Evolutionary conservation across 1,140 invertebrate genomes (phyloP).

Genomic region (Pseudomyrmex pallidus): DNA sequence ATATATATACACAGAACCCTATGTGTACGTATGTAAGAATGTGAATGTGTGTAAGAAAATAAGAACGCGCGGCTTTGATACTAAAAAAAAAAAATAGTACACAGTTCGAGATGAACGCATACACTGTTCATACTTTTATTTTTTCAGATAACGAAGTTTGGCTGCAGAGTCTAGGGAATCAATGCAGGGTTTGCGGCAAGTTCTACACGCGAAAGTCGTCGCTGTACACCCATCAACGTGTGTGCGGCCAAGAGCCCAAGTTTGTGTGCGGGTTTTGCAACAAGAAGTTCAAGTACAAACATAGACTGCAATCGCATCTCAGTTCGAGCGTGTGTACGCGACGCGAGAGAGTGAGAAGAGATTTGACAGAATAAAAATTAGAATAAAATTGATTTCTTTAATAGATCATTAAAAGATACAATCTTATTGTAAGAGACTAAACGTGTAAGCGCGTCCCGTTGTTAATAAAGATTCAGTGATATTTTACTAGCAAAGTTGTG

Average conservation of each 20-base stretch:
- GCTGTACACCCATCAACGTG: slow-evolving; percentile 73
- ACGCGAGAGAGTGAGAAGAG: slow-evolving; percentile 1
- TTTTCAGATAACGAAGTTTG: slow-evolving; percentile 54
- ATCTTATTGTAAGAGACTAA: neutral
- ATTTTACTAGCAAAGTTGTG: slow-evolving; percentile 10
- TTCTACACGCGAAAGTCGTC: slow-evolving; percentile 73
- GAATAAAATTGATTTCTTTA: too few relatives aligned
- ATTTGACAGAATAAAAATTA: neutral
- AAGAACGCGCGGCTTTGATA: neutral
- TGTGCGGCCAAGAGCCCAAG: slow-evolving; percentile 75
- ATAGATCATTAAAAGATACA: neutral
- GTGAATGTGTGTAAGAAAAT: neutral
- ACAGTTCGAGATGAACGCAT: slow-evolving; percentile 24
- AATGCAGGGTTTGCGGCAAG: slow-evolving; percentile 75
- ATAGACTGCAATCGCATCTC: slow-evolving; percentile 84
- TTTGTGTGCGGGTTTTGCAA: slow-evolving; percentile 83
- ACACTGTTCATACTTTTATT: slow-evolving; percentile 56
- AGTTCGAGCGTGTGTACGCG: slow-evolving; percentile 67
- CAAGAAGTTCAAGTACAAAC: slow-evolving; percentile 84
- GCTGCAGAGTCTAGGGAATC: neutral
- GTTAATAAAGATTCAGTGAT: slow-evolving; percentile 39
- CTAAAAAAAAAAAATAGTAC: neutral
- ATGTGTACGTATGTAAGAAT: too few relatives aligned
- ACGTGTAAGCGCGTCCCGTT: neutral
- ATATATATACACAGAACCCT: too few relatives aligned